phyloP scores from a whole-genome alignment of 2,888 invertebrate genomes.

The Neoscelio sp. region DNA sequence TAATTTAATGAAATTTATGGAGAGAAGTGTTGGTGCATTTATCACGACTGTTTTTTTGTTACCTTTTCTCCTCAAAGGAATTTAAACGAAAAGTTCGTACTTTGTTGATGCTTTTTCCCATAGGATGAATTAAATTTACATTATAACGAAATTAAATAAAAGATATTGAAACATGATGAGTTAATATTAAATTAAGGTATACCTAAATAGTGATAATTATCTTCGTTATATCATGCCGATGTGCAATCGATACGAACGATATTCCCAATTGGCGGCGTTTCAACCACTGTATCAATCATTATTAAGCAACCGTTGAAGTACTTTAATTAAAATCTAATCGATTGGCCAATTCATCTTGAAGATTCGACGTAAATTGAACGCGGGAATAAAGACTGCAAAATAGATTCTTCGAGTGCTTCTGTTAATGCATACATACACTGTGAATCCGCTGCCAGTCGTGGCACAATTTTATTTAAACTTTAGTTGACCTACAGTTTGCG shows the following conservation, averaged over 20 bases:
- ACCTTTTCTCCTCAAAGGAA: too few species aligned
- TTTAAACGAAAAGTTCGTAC: too few species aligned
- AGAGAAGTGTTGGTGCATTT: too few species aligned
- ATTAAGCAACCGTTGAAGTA: conserved; percentile 41
- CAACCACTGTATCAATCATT: conserved; percentile 58
- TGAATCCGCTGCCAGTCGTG: conserved; percentile 8
- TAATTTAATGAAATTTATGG: too few species aligned
- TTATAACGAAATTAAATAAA: too few species aligned
- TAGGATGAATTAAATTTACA: too few species aligned
- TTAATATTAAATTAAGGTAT: too few species aligned
- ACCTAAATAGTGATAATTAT: conserved; percentile 79
- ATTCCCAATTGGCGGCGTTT: conserved; percentile 63
- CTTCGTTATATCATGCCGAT: conserved; percentile 76
- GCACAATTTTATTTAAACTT: conserved; percentile 49
- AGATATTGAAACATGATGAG: too few species aligned
- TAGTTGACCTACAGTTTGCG: conserved; percentile 16
- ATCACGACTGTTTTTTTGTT: too few species aligned
- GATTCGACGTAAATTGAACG: conserved; percentile 41
- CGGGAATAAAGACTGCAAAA: conserved; percentile 38
- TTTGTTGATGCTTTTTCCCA: too few species aligned
- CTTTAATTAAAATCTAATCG: conserved; percentile 74
- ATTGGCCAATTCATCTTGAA: conserved; percentile 70
- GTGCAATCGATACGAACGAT: conserved; percentile 76
- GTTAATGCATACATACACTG: conserved; percentile 36
- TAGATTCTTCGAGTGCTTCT: conserved; percentile 30